These are phyloP conservation scores for Pomatostomus ruficeps DNA, from an alignment of 2,113 vertebrate genomes.

Conservation along the genomic window DNA sequence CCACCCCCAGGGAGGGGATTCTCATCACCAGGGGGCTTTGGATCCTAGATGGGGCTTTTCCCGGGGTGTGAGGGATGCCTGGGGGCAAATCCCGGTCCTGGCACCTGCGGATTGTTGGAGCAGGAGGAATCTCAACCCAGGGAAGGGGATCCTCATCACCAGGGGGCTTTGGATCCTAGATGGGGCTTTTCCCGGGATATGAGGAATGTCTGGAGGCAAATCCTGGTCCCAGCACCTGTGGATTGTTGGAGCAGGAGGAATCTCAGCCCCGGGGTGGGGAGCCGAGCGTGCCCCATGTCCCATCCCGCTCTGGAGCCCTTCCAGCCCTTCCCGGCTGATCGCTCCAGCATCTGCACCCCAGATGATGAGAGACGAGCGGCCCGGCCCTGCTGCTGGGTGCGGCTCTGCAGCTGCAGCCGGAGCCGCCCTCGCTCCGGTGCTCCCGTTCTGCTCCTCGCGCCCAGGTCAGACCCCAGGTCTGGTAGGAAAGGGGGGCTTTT, in stretches of 20 bases:
- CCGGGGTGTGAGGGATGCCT: neutral
- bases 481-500: neutral
- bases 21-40: neutral
- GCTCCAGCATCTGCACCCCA: neutral
- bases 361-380: neutral
- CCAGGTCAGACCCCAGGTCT: accelerated
- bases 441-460: neutral
- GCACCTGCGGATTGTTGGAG: neutral
- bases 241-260: neutral
- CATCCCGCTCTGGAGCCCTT: neutral
- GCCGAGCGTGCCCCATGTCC: neutral
- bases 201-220: neutral
- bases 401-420: no score
- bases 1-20: neutral
- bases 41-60: neutral
- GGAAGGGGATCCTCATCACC: neutral
- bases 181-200: neutral
- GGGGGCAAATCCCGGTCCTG: neutral
- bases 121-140: neutral
- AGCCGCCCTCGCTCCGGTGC: accelerated
- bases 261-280: neutral
- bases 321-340: neutral
- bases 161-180: neutral
- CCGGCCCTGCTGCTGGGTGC: neutral
- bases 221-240: neutral